Evolutionary conservation across 1,140 invertebrate genomes (phyloP).

Genomic region (Hycleus cichorii): DNA sequence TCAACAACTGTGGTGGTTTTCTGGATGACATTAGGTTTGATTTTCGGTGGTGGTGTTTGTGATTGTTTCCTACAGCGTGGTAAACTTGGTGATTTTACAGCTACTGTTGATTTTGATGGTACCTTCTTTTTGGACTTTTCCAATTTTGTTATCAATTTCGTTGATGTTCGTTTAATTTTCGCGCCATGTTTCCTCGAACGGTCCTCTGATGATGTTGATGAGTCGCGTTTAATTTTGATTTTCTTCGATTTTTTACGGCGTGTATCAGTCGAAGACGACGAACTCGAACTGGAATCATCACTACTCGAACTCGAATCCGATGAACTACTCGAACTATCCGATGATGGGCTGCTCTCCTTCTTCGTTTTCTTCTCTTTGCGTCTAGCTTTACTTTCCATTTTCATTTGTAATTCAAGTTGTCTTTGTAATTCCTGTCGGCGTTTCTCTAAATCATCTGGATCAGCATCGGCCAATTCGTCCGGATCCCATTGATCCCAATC

Average conservation of each 20-base stretch:
- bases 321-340: conserved; percentile 53
- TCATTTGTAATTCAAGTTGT: conserved; percentile 69
- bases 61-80: conserved; percentile 37
- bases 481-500: conserved; percentile 71
- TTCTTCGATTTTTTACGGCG: conserved; percentile 48
- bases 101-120: conserved; percentile 34
- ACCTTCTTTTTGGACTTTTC: conserved; percentile 19
- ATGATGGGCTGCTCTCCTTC: conserved; percentile 60
- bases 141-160: conserved; percentile 35
- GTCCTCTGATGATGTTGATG: conserved; percentile 53
- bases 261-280: conserved; percentile 43
- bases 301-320: conserved; percentile 54
- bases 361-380: conserved; percentile 60
- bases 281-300: conserved; percentile 49
- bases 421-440: conserved; percentile 66
- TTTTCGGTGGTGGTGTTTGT: conserved; percentile 39
- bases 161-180: conserved; percentile 39
- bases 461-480: conserved; percentile 71
- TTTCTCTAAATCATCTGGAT: conserved; percentile 72
- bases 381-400: conserved; percentile 52
- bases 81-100: conserved; percentile 34
- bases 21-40: conserved; percentile 36
- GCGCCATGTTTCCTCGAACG: conserved; percentile 43
- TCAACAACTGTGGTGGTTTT: conserved; percentile 35
- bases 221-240: conserved; percentile 51